Evolutionary conservation across 1,140 invertebrate species (phyloP).

Genomic region (Drosophila ercepeae): DNA sequence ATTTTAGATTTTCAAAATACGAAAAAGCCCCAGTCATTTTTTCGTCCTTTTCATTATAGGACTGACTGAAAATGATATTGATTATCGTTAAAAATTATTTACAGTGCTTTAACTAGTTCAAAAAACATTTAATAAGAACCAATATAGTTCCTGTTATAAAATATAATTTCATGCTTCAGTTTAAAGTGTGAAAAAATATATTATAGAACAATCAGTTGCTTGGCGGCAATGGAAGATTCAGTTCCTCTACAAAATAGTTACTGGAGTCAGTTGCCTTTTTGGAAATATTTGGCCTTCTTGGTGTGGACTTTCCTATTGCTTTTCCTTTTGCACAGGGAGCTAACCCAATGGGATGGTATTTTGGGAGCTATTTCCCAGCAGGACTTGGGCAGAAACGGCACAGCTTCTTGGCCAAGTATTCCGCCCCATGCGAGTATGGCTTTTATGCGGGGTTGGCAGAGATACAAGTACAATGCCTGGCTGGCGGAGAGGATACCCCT

Average conservation of each 20-base stretch:
- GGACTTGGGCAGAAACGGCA: constrained; percentile 1
- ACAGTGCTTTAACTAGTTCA: not conserved
- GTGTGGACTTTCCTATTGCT: not conserved
- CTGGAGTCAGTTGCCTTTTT: not conserved
- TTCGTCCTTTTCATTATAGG: too few species aligned
- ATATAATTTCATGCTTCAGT: not conserved
- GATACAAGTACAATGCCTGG: constrained; percentile 9
- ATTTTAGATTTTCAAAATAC: too few species aligned
- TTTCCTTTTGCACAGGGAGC: not conserved
- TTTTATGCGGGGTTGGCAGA: constrained; percentile 8
- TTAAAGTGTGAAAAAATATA: not conserved
- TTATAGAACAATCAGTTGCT: not conserved
- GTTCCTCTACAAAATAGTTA: not conserved
- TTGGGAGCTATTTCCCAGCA: not conserved
- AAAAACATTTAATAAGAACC: not conserved
- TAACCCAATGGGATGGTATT: not conserved
- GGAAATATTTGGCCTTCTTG: not conserved
- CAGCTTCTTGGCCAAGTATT: not conserved
- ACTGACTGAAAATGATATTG: constrained; percentile 25
- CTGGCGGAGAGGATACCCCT: constrained; percentile 22
- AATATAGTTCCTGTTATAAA: too few species aligned
- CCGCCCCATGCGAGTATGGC: not conserved
- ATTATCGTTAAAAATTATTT: not conserved
- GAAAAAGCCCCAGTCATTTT: too few species aligned
- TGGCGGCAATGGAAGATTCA: not conserved